A percentile compares a stretch with the other conserved stretches of the same genome.
phyloP scores from a whole-genome alignment of 1,140 invertebrate genomes.

The Bombus pyrosoma region DNA sequence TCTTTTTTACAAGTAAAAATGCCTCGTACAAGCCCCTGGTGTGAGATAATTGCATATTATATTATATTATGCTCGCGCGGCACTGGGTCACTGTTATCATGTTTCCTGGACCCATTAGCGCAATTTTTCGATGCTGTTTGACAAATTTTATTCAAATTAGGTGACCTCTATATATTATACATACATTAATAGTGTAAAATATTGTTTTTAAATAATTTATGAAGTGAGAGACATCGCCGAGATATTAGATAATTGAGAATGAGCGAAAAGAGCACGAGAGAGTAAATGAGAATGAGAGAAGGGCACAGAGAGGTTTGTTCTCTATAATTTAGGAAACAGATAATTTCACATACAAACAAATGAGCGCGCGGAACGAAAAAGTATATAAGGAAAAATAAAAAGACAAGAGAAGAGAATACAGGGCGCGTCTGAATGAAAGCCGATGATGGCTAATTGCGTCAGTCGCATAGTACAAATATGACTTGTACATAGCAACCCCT shows the following conservation, averaged over 20 bases:
- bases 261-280: slow-evolving; percentile 31
- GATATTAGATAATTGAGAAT: slow-evolving; percentile 75
- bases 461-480: slow-evolving; percentile 82
- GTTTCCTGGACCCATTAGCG: slow-evolving; percentile 75
- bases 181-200: slow-evolving; percentile 79
- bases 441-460: slow-evolving; percentile 77
- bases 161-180: slow-evolving; percentile 75
- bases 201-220: slow-evolving; percentile 81
- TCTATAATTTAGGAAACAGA: slow-evolving; percentile 37
- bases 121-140: slow-evolving; percentile 73
- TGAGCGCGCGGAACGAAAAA: slow-evolving; percentile 30
- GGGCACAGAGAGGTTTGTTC: slow-evolving; percentile 41
- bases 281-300: slow-evolving; percentile 39
- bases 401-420: slow-evolving; percentile 68
- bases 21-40: slow-evolving; percentile 80
- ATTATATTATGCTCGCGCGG: slow-evolving; percentile 70
- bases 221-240: slow-evolving; percentile 74
- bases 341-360: slow-evolving; percentile 33
- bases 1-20: slow-evolving; percentile 71
- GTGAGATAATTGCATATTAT: slow-evolving; percentile 63
- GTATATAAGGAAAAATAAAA: slow-evolving; percentile 57
- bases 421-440: slow-evolving; percentile 75
- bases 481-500: slow-evolving; percentile 81
- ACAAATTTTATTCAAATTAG: slow-evolving; percentile 75
- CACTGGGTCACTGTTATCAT: slow-evolving; percentile 79